Conservation (phyloP, 2,113 vertebrate genomes). For the Mola mola region DNA sequence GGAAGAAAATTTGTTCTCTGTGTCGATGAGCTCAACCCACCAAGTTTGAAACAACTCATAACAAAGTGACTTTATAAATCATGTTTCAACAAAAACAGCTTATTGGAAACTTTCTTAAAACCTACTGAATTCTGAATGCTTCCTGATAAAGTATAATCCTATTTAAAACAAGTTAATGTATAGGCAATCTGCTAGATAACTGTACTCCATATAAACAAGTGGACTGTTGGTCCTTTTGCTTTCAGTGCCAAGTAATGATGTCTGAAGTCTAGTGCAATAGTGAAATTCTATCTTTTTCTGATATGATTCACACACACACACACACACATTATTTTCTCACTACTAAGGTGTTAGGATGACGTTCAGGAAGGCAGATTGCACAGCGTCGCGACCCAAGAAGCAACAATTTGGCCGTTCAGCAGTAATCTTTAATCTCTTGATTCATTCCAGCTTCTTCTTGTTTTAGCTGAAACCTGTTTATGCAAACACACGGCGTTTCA, state of each 20-base stretch:
- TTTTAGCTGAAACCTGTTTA: constrained; percentile 2
- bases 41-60: no score
- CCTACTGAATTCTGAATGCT: no score
- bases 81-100: no score
- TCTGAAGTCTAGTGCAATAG: constrained; percentile 60
- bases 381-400: constrained; percentile 35
- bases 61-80: no score
- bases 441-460: constrained; percentile 17
- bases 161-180: no score
- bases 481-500: no score
- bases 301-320: neutral
- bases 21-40: no score
- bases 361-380: no score
- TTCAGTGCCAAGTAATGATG: constrained; percentile 22
- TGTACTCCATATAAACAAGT: neutral
- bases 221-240: neutral
- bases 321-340: neutral
- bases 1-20: no score
- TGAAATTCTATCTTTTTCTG: constrained; percentile 27
- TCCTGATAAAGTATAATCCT: no score
- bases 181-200: neutral
- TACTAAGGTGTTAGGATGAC: neutral
- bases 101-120: no score
- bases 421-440: constrained; percentile 19
- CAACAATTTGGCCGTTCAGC: neutral